phyloP scores from a whole-genome alignment of 2,113 vertebrate genomes.

The Chaetops frenatus region DNA sequence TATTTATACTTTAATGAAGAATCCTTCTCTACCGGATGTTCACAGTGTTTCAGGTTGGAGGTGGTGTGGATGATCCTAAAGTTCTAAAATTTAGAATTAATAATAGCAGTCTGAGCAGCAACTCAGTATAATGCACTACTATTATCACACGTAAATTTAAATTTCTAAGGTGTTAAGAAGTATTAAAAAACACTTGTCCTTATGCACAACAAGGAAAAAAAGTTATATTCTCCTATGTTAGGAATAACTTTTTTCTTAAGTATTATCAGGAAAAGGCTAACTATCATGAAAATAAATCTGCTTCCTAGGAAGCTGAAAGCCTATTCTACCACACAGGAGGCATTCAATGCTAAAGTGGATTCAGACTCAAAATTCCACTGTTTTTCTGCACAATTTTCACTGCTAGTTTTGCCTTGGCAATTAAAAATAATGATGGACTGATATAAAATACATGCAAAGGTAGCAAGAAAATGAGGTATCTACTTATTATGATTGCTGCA shows the following conservation, averaged over 20 bases:
- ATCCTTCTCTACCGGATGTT: not conserved
- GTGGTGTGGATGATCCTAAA: not conserved
- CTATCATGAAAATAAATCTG: not conserved
- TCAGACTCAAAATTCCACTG: not conserved
- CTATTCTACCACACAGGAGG: not conserved
- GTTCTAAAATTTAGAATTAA: not conserved
- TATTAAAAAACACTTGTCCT: not conserved
- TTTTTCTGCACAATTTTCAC: not conserved
- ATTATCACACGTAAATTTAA: not conserved
- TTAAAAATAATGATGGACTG: constrained; percentile 5
- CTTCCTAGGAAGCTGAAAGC: not conserved
- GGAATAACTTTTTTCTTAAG: not conserved
- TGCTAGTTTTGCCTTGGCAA: not conserved
- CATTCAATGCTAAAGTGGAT: not conserved
- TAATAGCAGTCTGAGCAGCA: not conserved
- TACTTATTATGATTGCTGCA: constrained; percentile 11
- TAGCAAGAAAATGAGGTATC: not conserved
- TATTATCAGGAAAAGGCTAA: not conserved
- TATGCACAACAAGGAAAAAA: not conserved
- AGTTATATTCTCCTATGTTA: not conserved
- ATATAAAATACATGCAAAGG: not conserved
- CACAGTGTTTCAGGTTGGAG: not conserved
- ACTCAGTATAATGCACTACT: not conserved
- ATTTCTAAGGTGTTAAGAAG: not conserved
- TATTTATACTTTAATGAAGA: not conserved